Percentiles rank a stretch among this genome's conserved stretches.
Conservation (phyloP, 1,140 invertebrate genomes). For the Drosophila bocqueti region DNA sequence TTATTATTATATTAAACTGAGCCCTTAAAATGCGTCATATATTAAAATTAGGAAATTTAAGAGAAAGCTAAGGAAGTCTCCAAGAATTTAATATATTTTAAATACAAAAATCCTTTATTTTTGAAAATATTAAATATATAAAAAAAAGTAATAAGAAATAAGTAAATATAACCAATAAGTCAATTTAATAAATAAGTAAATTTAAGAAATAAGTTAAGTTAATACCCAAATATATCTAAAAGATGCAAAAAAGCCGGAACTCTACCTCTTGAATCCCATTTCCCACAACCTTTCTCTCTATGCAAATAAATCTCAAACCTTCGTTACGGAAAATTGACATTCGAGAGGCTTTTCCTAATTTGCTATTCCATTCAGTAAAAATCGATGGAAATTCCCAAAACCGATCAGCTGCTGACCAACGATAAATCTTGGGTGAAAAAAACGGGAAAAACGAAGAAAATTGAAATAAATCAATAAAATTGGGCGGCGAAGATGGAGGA, state of each 20-base stretch:
- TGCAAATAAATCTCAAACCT: conserved; percentile 49
- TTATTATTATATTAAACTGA: too few species aligned
- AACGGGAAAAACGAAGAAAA: conserved; percentile 18
- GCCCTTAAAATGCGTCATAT: too few species aligned
- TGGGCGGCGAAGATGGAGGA: conserved; percentile 22
- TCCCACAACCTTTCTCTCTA: conserved; percentile 15
- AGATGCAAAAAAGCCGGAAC: background rate
- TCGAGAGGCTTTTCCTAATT: conserved; percentile 39
- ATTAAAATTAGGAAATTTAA: too few species aligned
- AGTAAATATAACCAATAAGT: too few species aligned
- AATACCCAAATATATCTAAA: background rate
- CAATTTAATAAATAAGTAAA: too few species aligned
- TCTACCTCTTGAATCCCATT: background rate
- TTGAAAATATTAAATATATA: background rate
- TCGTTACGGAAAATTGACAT: conserved; percentile 44
- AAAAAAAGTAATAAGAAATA: too few species aligned
- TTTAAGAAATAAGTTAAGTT: background rate
- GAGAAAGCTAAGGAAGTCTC: background rate
- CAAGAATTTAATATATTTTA: background rate
- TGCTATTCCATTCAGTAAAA: conserved; percentile 22
- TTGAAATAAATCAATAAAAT: conserved; percentile 72
- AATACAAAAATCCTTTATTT: background rate
- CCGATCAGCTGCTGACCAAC: conserved; percentile 55
- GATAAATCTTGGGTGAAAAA: conserved; percentile 50
- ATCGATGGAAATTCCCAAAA: conserved; percentile 7